Evolutionary conservation across 2,797 vertebrate species (phyloP), one percentile per base, ranked within the genome.

Genomic region (Okamejei kenojei): DNA sequence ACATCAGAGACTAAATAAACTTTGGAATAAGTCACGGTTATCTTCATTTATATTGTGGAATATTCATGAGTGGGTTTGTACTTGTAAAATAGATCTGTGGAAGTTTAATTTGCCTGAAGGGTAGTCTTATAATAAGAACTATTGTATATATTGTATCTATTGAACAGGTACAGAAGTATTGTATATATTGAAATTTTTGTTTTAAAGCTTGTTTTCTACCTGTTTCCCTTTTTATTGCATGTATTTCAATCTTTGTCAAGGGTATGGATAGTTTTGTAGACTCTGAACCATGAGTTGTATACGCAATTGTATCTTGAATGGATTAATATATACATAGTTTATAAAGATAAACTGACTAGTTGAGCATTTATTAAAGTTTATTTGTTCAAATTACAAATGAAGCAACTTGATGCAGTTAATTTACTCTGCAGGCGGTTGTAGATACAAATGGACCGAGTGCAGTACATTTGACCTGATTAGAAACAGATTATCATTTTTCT

Each of bases 1-100:
- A 96, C 95, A 96, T 96, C 96, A 95, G 95, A 95, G 96, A 94
- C 94, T 94, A 95, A 95, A 58, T 32, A n/a, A 63, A 29, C 82
- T 86, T 63, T 63, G 11, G 13, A n/a, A 63, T 84, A 29, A 84
- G 26, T 61, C 26, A 15, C 29, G 29, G 29, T 5, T 86, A 61
- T 9, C 29, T 9, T 58, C 6, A 86, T 86, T 63, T 15, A 4
- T 63, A n/a, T 6, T 86, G 58, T 86, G 58, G 58, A 84, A 86
- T 84, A 23, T 23, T 58, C 81, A 61, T 63, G 58, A 84, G 26
- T 61, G 26, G 29, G 81, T 84, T 84, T 84, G 81, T 11, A n/a
- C 80, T 58, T 82, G 45, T 82, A 11, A 58, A 84, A 0, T 61
- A 10, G 81, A 29, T 9, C 82, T 86, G 82, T 9, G 6, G 19